Base-by-base conservation (phyloP, 2,797 vertebrate genomes). In the Mus caroli region DNA sequence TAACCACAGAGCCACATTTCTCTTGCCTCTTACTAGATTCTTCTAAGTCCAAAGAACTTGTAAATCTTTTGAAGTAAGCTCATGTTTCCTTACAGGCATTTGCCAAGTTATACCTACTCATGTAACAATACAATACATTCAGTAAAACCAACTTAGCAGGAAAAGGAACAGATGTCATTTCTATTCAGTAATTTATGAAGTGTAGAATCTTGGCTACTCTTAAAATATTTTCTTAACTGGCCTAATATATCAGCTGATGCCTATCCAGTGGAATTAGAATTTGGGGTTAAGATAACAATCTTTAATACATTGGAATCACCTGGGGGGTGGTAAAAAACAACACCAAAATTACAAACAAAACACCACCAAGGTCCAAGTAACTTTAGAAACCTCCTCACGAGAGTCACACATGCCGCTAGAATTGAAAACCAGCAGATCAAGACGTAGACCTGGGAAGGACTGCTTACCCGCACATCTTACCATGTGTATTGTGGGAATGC, bases 51-150 rank as follows among this genome's bases (percentile, higher is more conserved):
- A 92, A 46, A 85, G 54, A 85, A 85, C 83, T 69, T 93, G 17
- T 87, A 85, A 90, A 85, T 94, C 92, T 85, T 96, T 96, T 94
- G 52, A 92, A 89, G 52, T 94, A 85, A 84, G 46, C 90, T 96
- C 83, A 75, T 88, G 14, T 88, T 96, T 95, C 43, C 46, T 82
- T 78, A 19, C 37, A 73, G 86, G 86, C 46, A 71, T 94, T 96
- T 97, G 28, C 80, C 60, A 85, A 93, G 69, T 40, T 94, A 22
- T 69, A 56, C 62, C 73, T 60, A 52, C 43, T 28, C 46, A 84
- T 90, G 46, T 79, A 58, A 60, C 69, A 76, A 94, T 92, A 62
- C 67, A 92, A 54, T 88, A 69, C 64, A n/a, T 94, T 90, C 82
- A 43, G 22, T 76, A 77, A 89, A 52, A 46, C 62, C 83, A 56